A percentile compares a stretch with the other conserved stretches of the same genome.
phyloP scores from a whole-genome alignment of 2,888 invertebrate species.

The Oxystoma pomonae region DNA sequence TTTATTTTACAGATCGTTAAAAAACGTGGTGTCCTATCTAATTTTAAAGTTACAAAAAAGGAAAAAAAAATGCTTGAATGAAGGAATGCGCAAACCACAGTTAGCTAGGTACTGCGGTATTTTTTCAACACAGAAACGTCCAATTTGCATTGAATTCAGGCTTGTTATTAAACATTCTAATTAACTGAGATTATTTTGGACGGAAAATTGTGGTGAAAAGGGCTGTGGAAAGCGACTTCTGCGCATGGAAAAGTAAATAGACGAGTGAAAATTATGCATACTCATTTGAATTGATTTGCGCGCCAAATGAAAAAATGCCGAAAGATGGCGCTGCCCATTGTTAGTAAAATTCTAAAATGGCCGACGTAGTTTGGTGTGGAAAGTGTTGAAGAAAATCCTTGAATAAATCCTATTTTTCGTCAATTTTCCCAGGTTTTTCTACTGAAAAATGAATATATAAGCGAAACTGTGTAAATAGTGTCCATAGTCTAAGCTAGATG shows the following conservation, averaged over 20 bases:
- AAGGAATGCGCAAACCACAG: too few species aligned
- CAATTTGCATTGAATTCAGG: too few species aligned
- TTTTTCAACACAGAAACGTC: too few species aligned
- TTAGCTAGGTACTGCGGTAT: too few species aligned
- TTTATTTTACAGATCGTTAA: too few species aligned
- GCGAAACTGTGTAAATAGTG: constrained; percentile 3
- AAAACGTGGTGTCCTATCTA: too few species aligned
- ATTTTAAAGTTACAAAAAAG: too few species aligned
- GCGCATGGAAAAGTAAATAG: neutral
- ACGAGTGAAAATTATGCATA: neutral
- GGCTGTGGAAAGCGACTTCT: neutral
- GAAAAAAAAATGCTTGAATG: too few species aligned
- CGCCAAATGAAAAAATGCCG: constrained; percentile 38
- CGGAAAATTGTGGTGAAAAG: neutral
- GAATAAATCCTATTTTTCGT: constrained; percentile 28
- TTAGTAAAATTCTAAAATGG: constrained; percentile 63
- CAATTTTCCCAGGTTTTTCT: constrained; percentile 8
- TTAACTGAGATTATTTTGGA: neutral
- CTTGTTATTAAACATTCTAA: too few species aligned
- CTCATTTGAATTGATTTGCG: constrained; percentile 30
- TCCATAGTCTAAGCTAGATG: constrained; percentile 16
- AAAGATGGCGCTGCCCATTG: constrained; percentile 64
- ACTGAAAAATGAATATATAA: constrained; percentile 1
- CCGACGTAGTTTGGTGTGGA: constrained; percentile 60
- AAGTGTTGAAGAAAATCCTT: constrained; percentile 48